A percentile compares a stretch with the other conserved stretches of the same genome.
Conservation (phyloP, 1,140 invertebrate genomes). For the Euwallacea fornicatus region DNA sequence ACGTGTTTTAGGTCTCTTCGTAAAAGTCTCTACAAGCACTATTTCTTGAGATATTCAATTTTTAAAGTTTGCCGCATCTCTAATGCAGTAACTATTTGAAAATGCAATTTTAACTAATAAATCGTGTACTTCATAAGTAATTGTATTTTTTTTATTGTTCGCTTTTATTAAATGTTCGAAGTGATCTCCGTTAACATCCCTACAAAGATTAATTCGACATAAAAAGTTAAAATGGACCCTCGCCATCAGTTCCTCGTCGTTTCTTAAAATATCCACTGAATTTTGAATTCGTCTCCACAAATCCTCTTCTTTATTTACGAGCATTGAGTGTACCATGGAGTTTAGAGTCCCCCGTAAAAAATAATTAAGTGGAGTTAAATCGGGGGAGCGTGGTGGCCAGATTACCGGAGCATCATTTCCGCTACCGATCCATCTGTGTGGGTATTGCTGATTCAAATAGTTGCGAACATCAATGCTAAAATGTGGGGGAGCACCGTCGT, state of each 20-base stretch:
- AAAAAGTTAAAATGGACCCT: slow-evolving; percentile 2
- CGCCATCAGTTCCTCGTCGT: neutral
- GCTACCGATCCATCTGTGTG: slow-evolving; percentile 41
- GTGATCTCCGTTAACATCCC: neutral
- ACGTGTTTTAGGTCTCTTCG: too few species aligned
- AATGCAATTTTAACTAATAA: neutral
- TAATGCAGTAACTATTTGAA: neutral
- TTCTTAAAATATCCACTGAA: slow-evolving; percentile 1
- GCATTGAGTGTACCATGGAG: slow-evolving; percentile 13
- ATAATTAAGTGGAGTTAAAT: slow-evolving; percentile 40
- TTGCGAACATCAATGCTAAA: too few species aligned
- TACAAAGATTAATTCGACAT: slow-evolving; percentile 7
- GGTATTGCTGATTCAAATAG: slow-evolving; percentile 39
- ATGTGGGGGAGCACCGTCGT: too few species aligned
- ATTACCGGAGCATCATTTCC: slow-evolving; percentile 26
- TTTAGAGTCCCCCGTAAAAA: slow-evolving; percentile 27
- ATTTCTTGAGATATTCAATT: neutral
- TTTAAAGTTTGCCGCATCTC: neutral
- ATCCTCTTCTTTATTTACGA: slow-evolving; percentile 21
- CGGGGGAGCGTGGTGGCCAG: slow-evolving; percentile 42
- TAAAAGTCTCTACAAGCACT: too few species aligned
- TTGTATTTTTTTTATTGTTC: slow-evolving; percentile 2
- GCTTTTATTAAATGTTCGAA: slow-evolving; percentile 5
- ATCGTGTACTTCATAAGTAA: slow-evolving; percentile 6
- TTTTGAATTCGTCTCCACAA: slow-evolving; percentile 15